These are phyloP conservation scores for Eumacrocentrus americanus DNA, from an alignment of 2,888 invertebrate genomes.

Conservation along the genomic window DNA sequence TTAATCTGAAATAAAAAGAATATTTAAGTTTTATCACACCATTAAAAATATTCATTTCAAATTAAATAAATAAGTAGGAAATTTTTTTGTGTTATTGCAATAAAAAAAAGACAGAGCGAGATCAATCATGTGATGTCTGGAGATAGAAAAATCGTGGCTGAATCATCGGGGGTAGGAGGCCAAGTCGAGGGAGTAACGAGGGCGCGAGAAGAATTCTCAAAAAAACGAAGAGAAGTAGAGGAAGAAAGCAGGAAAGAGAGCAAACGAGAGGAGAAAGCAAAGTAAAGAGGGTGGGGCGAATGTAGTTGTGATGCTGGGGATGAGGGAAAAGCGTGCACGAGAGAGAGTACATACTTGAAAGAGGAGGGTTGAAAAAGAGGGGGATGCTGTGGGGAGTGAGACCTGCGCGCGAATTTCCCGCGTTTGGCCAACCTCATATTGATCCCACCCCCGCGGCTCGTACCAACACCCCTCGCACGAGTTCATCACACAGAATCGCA, in stretches of 20 bases:
- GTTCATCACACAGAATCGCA: conserved; percentile 48
- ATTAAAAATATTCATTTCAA: no score
- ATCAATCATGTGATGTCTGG: no score
- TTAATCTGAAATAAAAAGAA: no score
- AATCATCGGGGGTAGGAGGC: background rate
- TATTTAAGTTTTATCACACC: no score
- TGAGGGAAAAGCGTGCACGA: conserved; percentile 27
- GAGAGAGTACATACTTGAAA: no score
- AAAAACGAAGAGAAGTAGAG: conserved; percentile 24
- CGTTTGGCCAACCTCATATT: conserved; percentile 61
- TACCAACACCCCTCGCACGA: conserved; percentile 35
- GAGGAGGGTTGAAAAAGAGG: no score
- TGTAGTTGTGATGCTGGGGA: no score
- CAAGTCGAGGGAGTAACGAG: conserved; percentile 19
- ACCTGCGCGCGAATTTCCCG: conserved; percentile 62
- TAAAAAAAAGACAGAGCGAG: no score
- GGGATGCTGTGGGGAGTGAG: conserved; percentile 43
- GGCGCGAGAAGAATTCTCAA: conserved; percentile 25
- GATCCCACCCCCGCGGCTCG: conserved; percentile 51
- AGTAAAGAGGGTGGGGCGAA: conserved; percentile 13
- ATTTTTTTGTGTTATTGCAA: no score
- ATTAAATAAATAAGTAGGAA: no score
- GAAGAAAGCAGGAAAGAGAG: conserved; percentile 5
- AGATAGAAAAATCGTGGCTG: no score
- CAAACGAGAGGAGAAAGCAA: conserved; percentile 21